A percentile compares a stretch with the other conserved stretches of the same genome.
These are phyloP conservation scores for Diplolepis rosae DNA, from an alignment of 2,888 invertebrate species.

Conservation along the genomic window DNA sequence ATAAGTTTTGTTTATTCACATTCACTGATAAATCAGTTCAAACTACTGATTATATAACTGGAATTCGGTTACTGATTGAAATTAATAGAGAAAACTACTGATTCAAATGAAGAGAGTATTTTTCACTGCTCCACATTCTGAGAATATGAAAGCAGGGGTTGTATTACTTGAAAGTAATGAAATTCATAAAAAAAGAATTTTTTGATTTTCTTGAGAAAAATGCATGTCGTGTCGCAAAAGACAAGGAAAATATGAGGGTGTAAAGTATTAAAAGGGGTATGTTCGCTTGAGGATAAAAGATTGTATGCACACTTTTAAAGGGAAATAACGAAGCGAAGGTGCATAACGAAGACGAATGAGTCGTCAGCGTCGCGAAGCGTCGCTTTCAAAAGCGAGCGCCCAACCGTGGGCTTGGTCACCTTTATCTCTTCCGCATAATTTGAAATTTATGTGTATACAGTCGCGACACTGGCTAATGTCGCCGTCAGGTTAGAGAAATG, in stretches of 20 bases:
- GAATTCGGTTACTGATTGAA: too few relatives aligned
- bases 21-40: too few relatives aligned
- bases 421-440: conserved; percentile 68
- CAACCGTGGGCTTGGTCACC: conserved; percentile 48
- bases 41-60: too few relatives aligned
- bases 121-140: too few relatives aligned
- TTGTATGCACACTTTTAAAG: conserved; percentile 21
- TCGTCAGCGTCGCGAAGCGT: conserved; percentile 45
- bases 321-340: conserved; percentile 36
- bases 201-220: not conserved
- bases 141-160: too few relatives aligned
- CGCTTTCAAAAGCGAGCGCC: conserved; percentile 47
- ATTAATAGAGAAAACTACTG: too few relatives aligned
- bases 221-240: not conserved
- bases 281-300: not conserved
- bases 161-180: too few relatives aligned
- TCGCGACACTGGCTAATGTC: conserved; percentile 43
- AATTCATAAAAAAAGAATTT: too few relatives aligned
- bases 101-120: too few relatives aligned
- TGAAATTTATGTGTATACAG: conserved; percentile 58
- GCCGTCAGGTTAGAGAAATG: conserved; percentile 38
- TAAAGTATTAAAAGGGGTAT: not conserved
- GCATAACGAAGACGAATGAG: conserved; percentile 59
- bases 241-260: not conserved
- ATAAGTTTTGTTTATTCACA: too few relatives aligned